These are phyloP conservation scores for Tanaodytes sp. DNA, from an alignment of 2,888 invertebrate species.

Conservation along the genomic window DNA sequence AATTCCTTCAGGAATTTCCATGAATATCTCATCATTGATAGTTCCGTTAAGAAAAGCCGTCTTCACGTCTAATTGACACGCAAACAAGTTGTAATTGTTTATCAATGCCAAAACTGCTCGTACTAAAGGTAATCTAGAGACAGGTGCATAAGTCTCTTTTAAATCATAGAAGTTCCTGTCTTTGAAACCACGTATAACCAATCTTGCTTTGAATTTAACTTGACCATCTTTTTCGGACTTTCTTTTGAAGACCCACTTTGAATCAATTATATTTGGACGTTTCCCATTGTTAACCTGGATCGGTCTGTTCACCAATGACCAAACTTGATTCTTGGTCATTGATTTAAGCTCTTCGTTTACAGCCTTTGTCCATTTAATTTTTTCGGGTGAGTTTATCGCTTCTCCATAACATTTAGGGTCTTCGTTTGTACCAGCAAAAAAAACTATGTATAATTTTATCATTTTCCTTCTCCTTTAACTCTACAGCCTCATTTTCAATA, in stretches of 20 bases:
- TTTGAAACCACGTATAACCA: conserved; percentile 3
- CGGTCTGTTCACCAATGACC: not conserved
- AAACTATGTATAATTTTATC: conserved; percentile 1
- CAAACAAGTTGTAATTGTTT: conserved; percentile 7
- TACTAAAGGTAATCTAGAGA: not conserved
- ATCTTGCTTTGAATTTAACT: conserved; percentile 1
- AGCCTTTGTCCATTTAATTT: not conserved
- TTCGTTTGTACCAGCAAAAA: not conserved
- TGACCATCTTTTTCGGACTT: not conserved
- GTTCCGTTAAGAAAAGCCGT: no score
- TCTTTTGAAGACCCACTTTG: conserved; percentile 15
- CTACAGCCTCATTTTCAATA: not conserved
- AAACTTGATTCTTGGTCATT: conserved; percentile 16
- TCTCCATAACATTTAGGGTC: not conserved
- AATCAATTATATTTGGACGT: conserved; percentile 4
- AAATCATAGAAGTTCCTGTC: conserved; percentile 6
- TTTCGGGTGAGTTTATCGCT: not conserved
- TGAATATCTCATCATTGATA: conserved; percentile 5
- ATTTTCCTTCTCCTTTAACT: not conserved
- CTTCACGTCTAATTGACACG: conserved; percentile 7
- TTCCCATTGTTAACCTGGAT: not conserved
- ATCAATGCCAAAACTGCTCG: conserved; percentile 1
- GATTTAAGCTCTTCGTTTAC: not conserved
- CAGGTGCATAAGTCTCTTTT: conserved; percentile 14
- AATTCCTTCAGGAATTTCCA: conserved; percentile 10